Conservation (phyloP, 2,888 invertebrate genomes). For the Acrocyrtus sp. region DNA sequence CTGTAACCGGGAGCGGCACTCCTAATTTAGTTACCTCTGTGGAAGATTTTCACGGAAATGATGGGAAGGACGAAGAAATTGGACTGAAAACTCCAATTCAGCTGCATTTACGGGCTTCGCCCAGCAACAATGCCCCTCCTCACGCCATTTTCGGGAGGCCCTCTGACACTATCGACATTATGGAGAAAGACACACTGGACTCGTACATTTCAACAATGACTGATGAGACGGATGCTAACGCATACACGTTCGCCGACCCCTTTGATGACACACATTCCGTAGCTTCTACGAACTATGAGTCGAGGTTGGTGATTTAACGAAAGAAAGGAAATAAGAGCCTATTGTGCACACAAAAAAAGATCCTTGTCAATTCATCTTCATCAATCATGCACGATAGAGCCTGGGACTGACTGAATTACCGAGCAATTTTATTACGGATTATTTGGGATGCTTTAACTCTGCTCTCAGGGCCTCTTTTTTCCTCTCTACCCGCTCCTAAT, state of each 20-base stretch:
- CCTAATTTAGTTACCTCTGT: conserved; percentile 34
- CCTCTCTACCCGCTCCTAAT: too few species aligned
- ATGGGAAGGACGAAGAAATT: conserved; percentile 13
- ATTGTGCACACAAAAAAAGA: conserved; percentile 12
- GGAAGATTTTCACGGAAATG: conserved; percentile 35
- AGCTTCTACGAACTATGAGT: conserved; percentile 60
- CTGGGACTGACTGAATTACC: neutral
- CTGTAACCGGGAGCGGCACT: too few species aligned
- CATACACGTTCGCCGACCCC: conserved; percentile 60
- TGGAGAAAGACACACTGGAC: conserved; percentile 56
- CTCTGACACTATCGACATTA: conserved; percentile 20
- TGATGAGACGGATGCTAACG: conserved; percentile 59
- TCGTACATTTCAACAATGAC: conserved; percentile 58
- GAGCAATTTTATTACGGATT: neutral
- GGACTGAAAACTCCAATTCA: conserved; percentile 41
- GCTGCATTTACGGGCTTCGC: conserved; percentile 24
- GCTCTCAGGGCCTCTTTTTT: too few species aligned
- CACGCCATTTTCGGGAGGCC: conserved; percentile 31
- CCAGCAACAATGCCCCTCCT: conserved; percentile 9
- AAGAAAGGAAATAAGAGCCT: conserved; percentile 3
- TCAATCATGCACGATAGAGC: conserved; percentile 43
- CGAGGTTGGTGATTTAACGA: conserved; percentile 49
- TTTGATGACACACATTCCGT: conserved; percentile 59
- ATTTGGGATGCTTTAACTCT: too few species aligned
- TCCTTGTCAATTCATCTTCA: conserved; percentile 43